These are phyloP conservation scores for Nemurella pictetii DNA, from an alignment of 2,888 invertebrate genomes.

Conservation along the genomic window DNA sequence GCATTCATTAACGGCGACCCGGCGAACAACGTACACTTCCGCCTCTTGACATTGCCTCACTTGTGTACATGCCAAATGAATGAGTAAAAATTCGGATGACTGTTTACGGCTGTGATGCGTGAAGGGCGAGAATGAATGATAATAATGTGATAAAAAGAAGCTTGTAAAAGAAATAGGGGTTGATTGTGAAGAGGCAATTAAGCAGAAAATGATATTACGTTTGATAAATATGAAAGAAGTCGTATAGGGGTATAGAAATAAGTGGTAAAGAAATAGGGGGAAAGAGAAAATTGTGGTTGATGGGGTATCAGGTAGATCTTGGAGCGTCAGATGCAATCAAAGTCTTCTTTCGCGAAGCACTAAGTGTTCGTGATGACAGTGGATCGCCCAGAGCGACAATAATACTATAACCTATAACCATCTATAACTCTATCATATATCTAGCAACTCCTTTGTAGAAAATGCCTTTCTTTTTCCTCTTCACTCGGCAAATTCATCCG, in stretches of 20 bases:
- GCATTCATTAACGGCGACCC: conserved; percentile 26
- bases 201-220: conserved; percentile 5
- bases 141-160: conserved; percentile 31
- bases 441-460: background rate
- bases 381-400: background rate
- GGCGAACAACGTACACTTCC: conserved; percentile 34
- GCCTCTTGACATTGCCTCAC: conserved; percentile 33
- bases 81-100: conserved; percentile 7
- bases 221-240: conserved; percentile 5
- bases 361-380: background rate
- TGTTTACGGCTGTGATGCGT: conserved; percentile 21
- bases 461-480: background rate
- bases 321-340: conserved; percentile 4
- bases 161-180: conserved; percentile 22
- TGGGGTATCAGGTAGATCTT: background rate
- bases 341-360: background rate
- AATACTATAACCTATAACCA: too few species aligned
- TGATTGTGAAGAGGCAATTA: conserved; percentile 14
- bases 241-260: background rate
- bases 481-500: background rate
- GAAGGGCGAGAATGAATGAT: conserved; percentile 27
- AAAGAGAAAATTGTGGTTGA: background rate
- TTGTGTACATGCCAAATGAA: conserved; percentile 9
- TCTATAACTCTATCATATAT: background rate
- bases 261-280: background rate